phyloP scores from a whole-genome alignment of 2,888 invertebrate genomes.

The Eurytoma adleriae region DNA sequence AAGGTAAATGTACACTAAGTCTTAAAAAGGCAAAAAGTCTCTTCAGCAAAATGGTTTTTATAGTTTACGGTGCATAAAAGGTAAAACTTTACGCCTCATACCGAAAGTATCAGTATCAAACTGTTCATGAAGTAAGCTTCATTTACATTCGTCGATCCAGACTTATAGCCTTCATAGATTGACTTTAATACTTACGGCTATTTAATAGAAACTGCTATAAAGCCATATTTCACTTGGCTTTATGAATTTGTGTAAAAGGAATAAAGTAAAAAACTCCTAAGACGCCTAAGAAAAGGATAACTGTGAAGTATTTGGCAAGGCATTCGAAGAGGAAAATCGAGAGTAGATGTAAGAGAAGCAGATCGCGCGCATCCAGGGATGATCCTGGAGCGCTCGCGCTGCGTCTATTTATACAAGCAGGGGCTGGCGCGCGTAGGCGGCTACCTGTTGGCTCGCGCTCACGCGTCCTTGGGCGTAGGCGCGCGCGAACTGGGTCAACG shows the following conservation, averaged over 20 bases:
- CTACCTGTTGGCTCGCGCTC: slow-evolving; percentile 69
- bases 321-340: neutral
- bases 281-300: too few species aligned
- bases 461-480: slow-evolving; percentile 1
- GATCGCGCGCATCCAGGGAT: slow-evolving; percentile 65
- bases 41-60: neutral
- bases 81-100: slow-evolving; percentile 21
- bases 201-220: too few species aligned
- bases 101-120: neutral
- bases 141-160: neutral
- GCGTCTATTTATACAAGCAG: slow-evolving; percentile 72
- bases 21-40: neutral
- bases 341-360: neutral
- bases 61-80: slow-evolving; percentile 21
- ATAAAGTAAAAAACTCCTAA: too few species aligned
- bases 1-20: neutral
- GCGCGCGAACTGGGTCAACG: neutral
- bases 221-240: too few species aligned
- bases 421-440: slow-evolving; percentile 63
- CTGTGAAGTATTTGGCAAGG: too few species aligned
- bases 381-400: slow-evolving; percentile 63
- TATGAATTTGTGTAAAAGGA: too few species aligned
- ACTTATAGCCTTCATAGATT: too few species aligned
- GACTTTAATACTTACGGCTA: too few species aligned
- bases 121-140: neutral